Base-by-base conservation (phyloP, 2,797 vertebrate species). In the Hybognathus amarus region DNA sequence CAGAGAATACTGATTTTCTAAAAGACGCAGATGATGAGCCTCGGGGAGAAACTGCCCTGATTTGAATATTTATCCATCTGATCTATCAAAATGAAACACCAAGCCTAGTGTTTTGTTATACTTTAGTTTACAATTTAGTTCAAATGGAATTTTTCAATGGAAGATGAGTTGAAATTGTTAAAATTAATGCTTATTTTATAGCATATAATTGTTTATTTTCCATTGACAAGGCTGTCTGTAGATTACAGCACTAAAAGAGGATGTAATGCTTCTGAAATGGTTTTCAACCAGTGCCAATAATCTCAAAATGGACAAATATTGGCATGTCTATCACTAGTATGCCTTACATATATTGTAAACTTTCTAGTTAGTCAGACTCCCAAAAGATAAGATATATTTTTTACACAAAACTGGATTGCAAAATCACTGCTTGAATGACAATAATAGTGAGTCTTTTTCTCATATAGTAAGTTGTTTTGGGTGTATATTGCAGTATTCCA, bases 1-100 rank as follows among this genome's bases (percentile, higher is more conserved):
- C 40, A 6, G 4, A 42, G 82, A 84, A 84, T 86, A 54, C 77
- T 50, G 80, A 85, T 81, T 64, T 1, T 2, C 20, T 64, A 20
- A 83, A 70, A 82, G 79, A n/a, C 5, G 9, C 24, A 52, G 75
- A 56, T 3, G 54, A 40, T 59, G 9, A n/a, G 50, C 42, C 47
- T 38, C 22, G 3, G 61, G 27, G n/a, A 61, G 27, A 77, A 64
- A 22, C 17, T 63, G 24, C n/a, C 18, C 40, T 47, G 59, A 42
- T 33, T 77, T 77, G 20, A 77, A 77, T 77, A 64, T 64, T 64
- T 36, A 77, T 76, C 74, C 36, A 27, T 61, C 36, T 20, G 56
- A 77, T 77, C 33, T 10, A 61, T 64, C 6, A 22, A 47, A 52
- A 22, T 30, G 24, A 2, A 30, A 8, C 2, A 33, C 9, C 20